Conservation (phyloP, 2,113 vertebrate genomes). For the Condylura cristata region DNA sequence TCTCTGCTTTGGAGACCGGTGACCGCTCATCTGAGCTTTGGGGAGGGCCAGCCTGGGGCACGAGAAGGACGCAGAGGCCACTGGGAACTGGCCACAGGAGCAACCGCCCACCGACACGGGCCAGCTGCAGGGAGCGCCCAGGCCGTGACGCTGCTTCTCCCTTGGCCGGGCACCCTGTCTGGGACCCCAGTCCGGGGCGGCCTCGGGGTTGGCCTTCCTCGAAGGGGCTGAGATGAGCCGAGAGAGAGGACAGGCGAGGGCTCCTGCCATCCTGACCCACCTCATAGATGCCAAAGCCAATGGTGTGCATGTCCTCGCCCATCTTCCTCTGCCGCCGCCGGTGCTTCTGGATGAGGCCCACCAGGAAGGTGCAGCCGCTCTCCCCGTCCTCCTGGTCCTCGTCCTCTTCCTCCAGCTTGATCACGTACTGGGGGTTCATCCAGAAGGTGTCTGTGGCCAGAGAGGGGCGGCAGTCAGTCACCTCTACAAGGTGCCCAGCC, state of each 20-base stretch:
- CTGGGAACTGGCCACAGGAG: neutral
- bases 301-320: slow-evolving; percentile 97
- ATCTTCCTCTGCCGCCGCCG: slow-evolving; percentile 91
- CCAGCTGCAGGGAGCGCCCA: neutral
- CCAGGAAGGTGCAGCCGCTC: slow-evolving; percentile 92
- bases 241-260: neutral
- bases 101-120: neutral
- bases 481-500: neutral
- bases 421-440: slow-evolving; percentile 95
- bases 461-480: neutral
- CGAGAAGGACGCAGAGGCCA: neutral
- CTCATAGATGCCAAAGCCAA: slow-evolving; percentile 97
- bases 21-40: neutral
- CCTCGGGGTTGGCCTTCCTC: neutral
- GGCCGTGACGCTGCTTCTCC: neutral
- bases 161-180: neutral
- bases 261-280: slow-evolving; percentile 67
- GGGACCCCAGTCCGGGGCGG: neutral
- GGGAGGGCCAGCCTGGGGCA: neutral
- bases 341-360: slow-evolving; percentile 98
- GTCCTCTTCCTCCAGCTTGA: slow-evolving; percentile 94
- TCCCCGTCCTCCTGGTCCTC: slow-evolving; percentile 92
- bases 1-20: neutral
- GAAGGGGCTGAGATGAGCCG: neutral
- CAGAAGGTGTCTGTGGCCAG: slow-evolving; percentile 92